Conservation (phyloP, 2,797 vertebrate genomes). For the Mormyrus proboscirostris region DNA sequence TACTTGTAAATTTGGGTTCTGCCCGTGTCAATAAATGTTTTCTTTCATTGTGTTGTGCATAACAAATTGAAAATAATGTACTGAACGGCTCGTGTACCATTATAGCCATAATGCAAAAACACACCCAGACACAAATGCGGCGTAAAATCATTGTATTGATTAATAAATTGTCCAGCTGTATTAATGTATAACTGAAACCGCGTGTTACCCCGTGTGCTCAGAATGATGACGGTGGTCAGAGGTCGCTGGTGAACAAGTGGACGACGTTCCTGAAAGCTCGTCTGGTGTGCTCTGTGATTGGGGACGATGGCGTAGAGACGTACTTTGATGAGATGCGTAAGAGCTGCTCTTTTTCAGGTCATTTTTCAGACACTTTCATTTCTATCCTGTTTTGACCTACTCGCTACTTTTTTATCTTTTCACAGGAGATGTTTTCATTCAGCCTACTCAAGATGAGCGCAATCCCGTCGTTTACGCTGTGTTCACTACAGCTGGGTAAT, state of each 20-base stretch:
- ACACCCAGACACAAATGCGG: background rate
- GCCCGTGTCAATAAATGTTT: background rate
- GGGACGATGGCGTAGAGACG: conserved; percentile 58
- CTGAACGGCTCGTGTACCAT: background rate
- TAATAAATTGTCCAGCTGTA: background rate
- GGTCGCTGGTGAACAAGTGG: conserved; percentile 75
- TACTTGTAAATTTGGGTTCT: background rate
- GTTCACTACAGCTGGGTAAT: conserved; percentile 78
- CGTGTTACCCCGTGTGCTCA: conserved; percentile 31
- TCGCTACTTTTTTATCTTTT: conserved; percentile 12
- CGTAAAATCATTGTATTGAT: background rate
- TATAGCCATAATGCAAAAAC: background rate
- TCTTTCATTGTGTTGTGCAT: background rate
- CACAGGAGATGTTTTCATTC: conserved; percentile 63
- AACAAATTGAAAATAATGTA: background rate
- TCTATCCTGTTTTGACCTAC: background rate
- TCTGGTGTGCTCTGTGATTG: conserved; percentile 67
- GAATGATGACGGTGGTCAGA: conserved; percentile 72
- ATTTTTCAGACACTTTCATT: background rate
- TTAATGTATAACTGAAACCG: background rate
- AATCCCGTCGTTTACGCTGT: conserved; percentile 72
- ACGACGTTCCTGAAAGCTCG: conserved; percentile 77
- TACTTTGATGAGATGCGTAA: conserved; percentile 63
- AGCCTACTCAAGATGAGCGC: conserved; percentile 68
- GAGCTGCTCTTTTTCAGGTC: conserved; percentile 23